These are phyloP conservation scores for Apis cerana DNA, from an alignment of 1,140 invertebrate genomes.

Conservation along the genomic window DNA sequence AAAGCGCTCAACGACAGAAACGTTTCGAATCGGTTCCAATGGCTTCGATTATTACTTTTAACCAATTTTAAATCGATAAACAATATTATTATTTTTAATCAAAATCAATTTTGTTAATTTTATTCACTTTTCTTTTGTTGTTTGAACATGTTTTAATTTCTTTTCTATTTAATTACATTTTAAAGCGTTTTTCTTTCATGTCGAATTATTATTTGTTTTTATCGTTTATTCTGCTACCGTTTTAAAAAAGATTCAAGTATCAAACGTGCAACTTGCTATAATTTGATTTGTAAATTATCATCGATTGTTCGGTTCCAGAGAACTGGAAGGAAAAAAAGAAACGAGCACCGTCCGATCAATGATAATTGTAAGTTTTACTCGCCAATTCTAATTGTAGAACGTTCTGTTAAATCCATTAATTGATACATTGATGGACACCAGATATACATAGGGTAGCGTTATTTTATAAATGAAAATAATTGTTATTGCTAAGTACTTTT, in stretches of 20 bases:
- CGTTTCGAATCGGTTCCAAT: neutral
- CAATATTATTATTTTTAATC: no score
- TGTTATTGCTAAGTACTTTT: conserved; percentile 63
- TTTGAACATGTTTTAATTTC: neutral
- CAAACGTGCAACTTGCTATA: neutral
- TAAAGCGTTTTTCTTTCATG: neutral
- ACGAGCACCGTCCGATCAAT: neutral
- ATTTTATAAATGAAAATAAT: conserved; percentile 64
- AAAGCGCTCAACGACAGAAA: conserved; percentile 1
- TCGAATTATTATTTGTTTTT: neutral
- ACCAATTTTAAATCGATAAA: neutral
- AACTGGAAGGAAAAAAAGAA: no score
- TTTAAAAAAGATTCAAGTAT: neutral
- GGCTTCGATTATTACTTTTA: conserved; percentile 3
- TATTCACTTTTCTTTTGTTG: neutral
- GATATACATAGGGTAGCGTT: conserved; percentile 61
- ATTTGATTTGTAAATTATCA: conserved; percentile 26
- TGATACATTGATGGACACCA: conserved; percentile 42
- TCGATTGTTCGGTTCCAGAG: neutral
- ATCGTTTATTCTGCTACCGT: neutral
- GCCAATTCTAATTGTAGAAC: conserved; percentile 30
- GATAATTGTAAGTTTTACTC: conserved; percentile 7
- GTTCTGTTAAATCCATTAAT: conserved; percentile 36
- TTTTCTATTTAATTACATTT: neutral
- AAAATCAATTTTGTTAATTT: no score